These are phyloP conservation scores for Thymelicus acteon DNA, from an alignment of 2,888 invertebrate species.

Conservation along the genomic window DNA sequence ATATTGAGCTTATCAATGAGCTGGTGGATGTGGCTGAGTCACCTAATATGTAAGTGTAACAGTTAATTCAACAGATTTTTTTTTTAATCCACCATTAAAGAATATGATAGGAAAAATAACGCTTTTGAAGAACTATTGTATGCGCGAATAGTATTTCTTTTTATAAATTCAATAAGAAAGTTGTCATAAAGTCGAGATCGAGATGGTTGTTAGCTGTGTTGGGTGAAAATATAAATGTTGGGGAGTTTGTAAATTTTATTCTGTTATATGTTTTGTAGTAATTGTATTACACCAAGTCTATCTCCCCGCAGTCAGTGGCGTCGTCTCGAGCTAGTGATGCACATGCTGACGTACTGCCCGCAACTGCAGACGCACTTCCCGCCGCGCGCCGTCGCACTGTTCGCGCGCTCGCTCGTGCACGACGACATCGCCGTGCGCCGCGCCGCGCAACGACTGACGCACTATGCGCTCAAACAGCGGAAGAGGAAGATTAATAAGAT, in stretches of 20 bases:
- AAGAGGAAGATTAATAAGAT: constrained; percentile 87
- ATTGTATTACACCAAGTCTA: too few relatives aligned
- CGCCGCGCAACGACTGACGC: constrained; percentile 86
- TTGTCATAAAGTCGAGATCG: too few relatives aligned
- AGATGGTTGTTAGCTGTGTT: too few relatives aligned
- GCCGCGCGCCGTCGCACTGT: constrained; percentile 85
- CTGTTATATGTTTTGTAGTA: too few relatives aligned
- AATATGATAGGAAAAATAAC: too few relatives aligned
- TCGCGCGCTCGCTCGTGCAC: constrained; percentile 87
- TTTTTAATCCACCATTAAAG: too few relatives aligned
- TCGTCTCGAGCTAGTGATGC: constrained; percentile 90
- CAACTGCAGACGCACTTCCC: constrained; percentile 89
- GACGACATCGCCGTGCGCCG: constrained; percentile 93
- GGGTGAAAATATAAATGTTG: too few relatives aligned
- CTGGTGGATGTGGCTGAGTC: constrained; percentile 78
- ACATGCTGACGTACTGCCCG: constrained; percentile 89
- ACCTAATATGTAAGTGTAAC: constrained; percentile 66
- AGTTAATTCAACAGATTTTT: too few relatives aligned
- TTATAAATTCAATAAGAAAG: too few relatives aligned
- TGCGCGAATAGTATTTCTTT: too few relatives aligned
- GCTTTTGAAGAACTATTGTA: too few relatives aligned
- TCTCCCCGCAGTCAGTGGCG: constrained; percentile 89
- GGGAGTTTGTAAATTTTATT: too few relatives aligned
- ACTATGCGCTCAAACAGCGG: constrained; percentile 88
- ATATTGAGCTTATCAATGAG: constrained; percentile 83